Evolutionary conservation across 1,140 invertebrate species (phyloP), one percentile per base, ranked within the genome.

Genomic region (Ips typographus): DNA sequence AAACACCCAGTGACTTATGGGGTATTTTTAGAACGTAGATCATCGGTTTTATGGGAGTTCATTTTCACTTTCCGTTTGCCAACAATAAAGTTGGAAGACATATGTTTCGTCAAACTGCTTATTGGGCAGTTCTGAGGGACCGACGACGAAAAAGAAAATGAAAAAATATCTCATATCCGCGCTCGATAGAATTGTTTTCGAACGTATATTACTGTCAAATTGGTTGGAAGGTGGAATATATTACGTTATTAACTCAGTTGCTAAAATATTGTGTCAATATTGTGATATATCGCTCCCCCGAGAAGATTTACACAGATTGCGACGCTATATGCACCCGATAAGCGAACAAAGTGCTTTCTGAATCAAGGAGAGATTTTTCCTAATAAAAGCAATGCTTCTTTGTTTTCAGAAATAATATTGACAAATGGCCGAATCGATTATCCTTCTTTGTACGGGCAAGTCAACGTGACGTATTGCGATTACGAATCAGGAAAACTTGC

Each of bases 341-440:
- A 66, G 36, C 55, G 56, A 66, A 66, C 65, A 66, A 66, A 66
- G 64, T 59, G 55, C 65, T 66, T 66, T 66, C 65, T 68, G 62
- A 68, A 68, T 63, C 58, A 61, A 55, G 53, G 44, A 40, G 52
- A 68, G 53, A 62, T 68, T 62, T 68, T 68, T 63, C 58, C 66
- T 62, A 68, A 62, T 62, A 68, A 62, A 53, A 62, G 58, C 66
- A 41, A 42, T 52, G 60, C 66, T 68, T 55, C 58, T 68, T 68
- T 62, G 58, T 68, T 68, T 68, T 62, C 66, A 56, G 52, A 68
- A 68, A 63, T 62, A 68, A 68, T 68, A 68, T 68, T 68, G 66
- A 68, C 58, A 68, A 68, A 68, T 68, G 66, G 58, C 60, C 58
- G 41, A 38, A 37, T 41, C 66, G 47, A 60, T 68, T 68, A 68